Evolutionary conservation across 2,797 vertebrate genomes (phyloP).

Genomic region (Gymnodraco acuticeps): DNA sequence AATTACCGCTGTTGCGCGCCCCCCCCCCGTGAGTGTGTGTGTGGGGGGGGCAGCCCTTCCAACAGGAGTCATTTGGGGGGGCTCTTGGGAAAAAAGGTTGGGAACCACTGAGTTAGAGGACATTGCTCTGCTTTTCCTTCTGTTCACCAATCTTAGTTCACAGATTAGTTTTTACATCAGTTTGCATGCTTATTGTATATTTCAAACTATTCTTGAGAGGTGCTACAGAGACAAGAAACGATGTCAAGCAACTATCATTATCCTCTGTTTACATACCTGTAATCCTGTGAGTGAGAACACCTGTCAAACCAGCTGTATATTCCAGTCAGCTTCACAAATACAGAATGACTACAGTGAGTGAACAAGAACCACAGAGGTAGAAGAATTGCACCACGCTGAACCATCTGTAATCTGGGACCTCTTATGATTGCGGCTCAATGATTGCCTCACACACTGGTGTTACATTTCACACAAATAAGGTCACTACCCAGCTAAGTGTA

Average conservation of each 20-base stretch:
- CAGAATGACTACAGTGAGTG: conserved; percentile 1
- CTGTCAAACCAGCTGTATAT: conserved; percentile 28
- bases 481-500: not conserved
- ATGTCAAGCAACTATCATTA: conserved; percentile 5
- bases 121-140: conserved; percentile 7
- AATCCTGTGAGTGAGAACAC: conserved; percentile 30
- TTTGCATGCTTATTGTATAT: not conserved
- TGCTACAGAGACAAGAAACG: not conserved
- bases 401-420: conserved; percentile 14
- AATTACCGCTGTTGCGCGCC: no score
- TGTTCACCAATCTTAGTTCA: conserved; percentile 1
- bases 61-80: no score
- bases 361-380: not conserved
- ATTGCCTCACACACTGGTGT: conserved; percentile 24
- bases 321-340: not conserved
- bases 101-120: conserved; percentile 12
- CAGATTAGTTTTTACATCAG: no score
- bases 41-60: no score
- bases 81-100: no score
- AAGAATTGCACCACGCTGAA: not conserved
- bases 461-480: conserved; percentile 35
- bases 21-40: no score
- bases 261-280: not conserved
- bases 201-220: not conserved
- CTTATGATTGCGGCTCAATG: conserved; percentile 24